Percentiles rank a stretch among this genome's conserved stretches.
Evolutionary conservation across 1,140 invertebrate genomes (phyloP).

Genomic region (Zaprionus inermis): DNA sequence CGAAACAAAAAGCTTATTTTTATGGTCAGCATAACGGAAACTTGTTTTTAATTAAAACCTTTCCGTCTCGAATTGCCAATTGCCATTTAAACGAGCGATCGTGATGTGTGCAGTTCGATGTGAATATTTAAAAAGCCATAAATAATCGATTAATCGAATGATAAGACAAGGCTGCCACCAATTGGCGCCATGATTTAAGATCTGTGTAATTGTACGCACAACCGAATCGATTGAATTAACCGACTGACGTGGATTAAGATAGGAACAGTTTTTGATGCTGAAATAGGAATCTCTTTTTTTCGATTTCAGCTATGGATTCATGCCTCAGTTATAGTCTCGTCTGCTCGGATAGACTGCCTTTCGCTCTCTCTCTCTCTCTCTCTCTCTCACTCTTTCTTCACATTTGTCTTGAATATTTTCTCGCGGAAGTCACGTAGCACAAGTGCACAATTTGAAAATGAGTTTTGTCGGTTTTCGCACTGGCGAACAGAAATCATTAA

Average conservation of each 20-base stretch:
- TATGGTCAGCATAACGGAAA: slow-evolving; percentile 61
- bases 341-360: not conserved
- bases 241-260: not conserved
- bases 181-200: slow-evolving; percentile 59
- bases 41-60: slow-evolving; percentile 77
- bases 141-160: slow-evolving; percentile 46
- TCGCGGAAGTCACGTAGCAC: slow-evolving; percentile 78
- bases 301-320: slow-evolving; percentile 1
- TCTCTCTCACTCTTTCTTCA: not conserved
- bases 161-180: slow-evolving; percentile 41
- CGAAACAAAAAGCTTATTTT: slow-evolving; percentile 25
- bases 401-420: slow-evolving; percentile 58
- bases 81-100: slow-evolving; percentile 37
- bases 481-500: slow-evolving; percentile 61
- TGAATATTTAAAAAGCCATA: slow-evolving; percentile 75
- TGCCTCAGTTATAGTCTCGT: slow-evolving; percentile 25
- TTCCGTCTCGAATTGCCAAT: slow-evolving; percentile 57
- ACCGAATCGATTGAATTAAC: slow-evolving; percentile 3
- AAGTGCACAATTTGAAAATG: slow-evolving; percentile 78
- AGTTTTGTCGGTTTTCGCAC: slow-evolving; percentile 78
- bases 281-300: not conserved
- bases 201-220: slow-evolving; percentile 33
- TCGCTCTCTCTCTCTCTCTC: not conserved
- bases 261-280: not conserved
- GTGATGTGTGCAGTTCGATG: slow-evolving; percentile 58